These are phyloP conservation scores for Diorhabda elongata DNA, from an alignment of 1,140 invertebrate genomes.

Conservation along the genomic window DNA sequence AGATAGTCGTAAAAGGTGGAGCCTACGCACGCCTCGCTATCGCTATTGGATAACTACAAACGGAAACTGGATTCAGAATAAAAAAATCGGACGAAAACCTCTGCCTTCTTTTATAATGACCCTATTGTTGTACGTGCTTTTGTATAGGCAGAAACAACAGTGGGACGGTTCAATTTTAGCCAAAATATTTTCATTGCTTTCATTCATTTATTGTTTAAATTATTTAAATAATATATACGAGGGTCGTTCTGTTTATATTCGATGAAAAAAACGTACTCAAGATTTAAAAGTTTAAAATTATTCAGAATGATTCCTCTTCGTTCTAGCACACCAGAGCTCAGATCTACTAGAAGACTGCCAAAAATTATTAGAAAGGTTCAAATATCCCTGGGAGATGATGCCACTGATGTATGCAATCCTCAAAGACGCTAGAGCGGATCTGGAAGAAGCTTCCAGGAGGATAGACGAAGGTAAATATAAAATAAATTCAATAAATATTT, in stretches of 20 bases:
- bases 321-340: slow-evolving; percentile 53
- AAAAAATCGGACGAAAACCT: neutral
- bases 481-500: no score
- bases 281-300: no score
- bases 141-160: neutral
- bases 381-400: slow-evolving; percentile 68
- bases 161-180: neutral
- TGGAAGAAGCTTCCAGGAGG: slow-evolving; percentile 63
- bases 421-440: slow-evolving; percentile 62
- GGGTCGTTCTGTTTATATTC: no score
- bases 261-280: no score
- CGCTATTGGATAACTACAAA: slow-evolving; percentile 13
- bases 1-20: slow-evolving; percentile 12
- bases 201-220: neutral
- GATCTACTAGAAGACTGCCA: slow-evolving; percentile 66
- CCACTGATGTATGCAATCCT: slow-evolving; percentile 67
- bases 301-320: slow-evolving; percentile 22
- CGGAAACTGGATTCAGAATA: neutral
- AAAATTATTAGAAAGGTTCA: slow-evolving; percentile 65
- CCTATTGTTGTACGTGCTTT: neutral
- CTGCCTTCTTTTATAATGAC: neutral
- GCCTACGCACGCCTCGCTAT: slow-evolving; percentile 14
- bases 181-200: no score
- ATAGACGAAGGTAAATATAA: slow-evolving; percentile 63
- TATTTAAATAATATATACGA: neutral